These are phyloP conservation scores for Siderastrea radians DNA, from an alignment of 92 coral and sea anemone genomes.

Conservation along the genomic window DNA sequence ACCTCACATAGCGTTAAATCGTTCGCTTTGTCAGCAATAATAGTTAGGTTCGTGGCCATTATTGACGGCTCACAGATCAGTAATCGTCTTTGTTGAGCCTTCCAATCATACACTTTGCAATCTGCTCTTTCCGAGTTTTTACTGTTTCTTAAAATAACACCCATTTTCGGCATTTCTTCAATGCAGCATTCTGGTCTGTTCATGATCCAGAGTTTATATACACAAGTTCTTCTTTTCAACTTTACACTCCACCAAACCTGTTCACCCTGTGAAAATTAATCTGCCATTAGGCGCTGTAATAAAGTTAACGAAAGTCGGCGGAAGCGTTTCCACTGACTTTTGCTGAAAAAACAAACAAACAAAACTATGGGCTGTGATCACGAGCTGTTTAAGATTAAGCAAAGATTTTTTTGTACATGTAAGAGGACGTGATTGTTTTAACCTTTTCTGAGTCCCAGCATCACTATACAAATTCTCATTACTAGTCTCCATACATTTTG, in stretches of 20 bases:
- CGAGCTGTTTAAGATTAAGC: neutral
- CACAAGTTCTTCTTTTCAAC: slow-evolving; percentile 38
- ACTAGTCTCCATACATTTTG: too few species aligned
- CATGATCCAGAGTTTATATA: slow-evolving; percentile 45
- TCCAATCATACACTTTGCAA: slow-evolving; percentile 53
- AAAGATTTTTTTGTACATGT: too few species aligned
- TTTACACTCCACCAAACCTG: slow-evolving; percentile 58
- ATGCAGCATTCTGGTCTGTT: slow-evolving; percentile 73
- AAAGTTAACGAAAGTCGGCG: too few species aligned
- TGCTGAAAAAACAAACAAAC: neutral
- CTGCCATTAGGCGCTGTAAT: too few species aligned
- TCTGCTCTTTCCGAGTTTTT: slow-evolving; percentile 16
- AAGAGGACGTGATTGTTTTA: too few species aligned
- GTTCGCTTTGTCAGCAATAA: slow-evolving; percentile 25
- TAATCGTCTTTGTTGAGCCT: slow-evolving; percentile 11
- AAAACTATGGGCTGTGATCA: neutral
- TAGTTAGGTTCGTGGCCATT: slow-evolving; percentile 50
- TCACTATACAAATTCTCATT: too few species aligned
- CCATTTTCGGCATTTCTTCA: slow-evolving; percentile 25
- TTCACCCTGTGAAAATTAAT: slow-evolving; percentile 21
- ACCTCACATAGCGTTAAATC: slow-evolving; percentile 70
- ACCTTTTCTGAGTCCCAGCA: too few species aligned
- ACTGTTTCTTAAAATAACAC: slow-evolving; percentile 41
- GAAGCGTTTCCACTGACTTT: too few species aligned
- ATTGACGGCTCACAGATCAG: slow-evolving; percentile 66